Evolutionary conservation across 2,888 invertebrate genomes (phyloP).

Genomic region (Ennomos quercinarius): DNA sequence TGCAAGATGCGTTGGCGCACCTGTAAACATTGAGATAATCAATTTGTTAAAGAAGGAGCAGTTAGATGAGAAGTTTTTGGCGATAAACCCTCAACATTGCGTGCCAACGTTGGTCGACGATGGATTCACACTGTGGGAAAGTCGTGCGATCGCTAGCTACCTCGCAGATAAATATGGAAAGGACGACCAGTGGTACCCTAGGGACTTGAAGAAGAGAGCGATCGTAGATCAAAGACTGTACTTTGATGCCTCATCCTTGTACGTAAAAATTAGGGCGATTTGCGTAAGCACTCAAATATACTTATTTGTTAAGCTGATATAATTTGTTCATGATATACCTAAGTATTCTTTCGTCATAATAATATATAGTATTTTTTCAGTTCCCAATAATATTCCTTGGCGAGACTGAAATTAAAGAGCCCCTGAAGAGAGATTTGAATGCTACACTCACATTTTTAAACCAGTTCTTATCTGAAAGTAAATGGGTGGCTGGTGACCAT

Average conservation of each 20-base stretch:
- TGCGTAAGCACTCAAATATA: slow-evolving; percentile 77
- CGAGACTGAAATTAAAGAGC: slow-evolving; percentile 82
- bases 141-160: slow-evolving; percentile 87
- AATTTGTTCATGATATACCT: too few species aligned
- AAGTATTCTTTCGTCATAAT: background rate
- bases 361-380: slow-evolving; percentile 61
- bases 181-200: slow-evolving; percentile 86
- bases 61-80: slow-evolving; percentile 80
- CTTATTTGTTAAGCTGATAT: too few species aligned
- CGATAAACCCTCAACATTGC: slow-evolving; percentile 88
- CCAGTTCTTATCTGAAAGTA: slow-evolving; percentile 81
- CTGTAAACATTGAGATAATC: slow-evolving; percentile 77
- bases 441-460: slow-evolving; percentile 86
- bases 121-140: slow-evolving; percentile 88
- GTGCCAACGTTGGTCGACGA: slow-evolving; percentile 89
- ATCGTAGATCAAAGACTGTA: slow-evolving; percentile 86
- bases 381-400: slow-evolving; percentile 86
- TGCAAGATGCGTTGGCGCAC: slow-evolving; percentile 84
- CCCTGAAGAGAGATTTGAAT: slow-evolving; percentile 83
- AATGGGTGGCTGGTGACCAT: slow-evolving; percentile 87
- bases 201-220: slow-evolving; percentile 83
- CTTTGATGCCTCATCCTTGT: slow-evolving; percentile 87
- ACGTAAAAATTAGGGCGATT: slow-evolving; percentile 87
- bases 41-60: slow-evolving; percentile 87
- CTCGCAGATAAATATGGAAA: slow-evolving; percentile 86